Evolutionary conservation across 2,888 invertebrate genomes (phyloP), one percentile per base, ranked within the genome.

Genomic region (Marasmarcha lunaedactyla): DNA sequence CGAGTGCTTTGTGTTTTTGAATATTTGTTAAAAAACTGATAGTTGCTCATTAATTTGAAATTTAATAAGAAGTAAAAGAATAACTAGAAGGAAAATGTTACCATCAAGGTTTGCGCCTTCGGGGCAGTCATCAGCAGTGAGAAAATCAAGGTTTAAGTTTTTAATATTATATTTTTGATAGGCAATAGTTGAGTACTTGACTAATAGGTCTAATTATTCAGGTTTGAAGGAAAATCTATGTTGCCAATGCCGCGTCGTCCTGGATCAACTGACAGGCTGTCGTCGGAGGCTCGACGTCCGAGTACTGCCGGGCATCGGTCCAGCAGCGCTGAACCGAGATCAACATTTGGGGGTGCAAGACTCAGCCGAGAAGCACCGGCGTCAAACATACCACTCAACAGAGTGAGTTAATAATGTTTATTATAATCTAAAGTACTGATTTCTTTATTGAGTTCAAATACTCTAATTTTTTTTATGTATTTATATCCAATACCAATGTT

Each of bases 341-440:
- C 52, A 13, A 71, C 74, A 0, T 55, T 69, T n/a, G 69, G 59
- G 1, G 62, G 48, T 0, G 52, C 42, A 1, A 51, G 72, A 10
- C 55, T 68, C 6, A 76, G 78, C 42, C 63, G 71, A 30, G 81
- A 81, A 38, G 63, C 77, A 2, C 77, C 78, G 1, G 72, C 71
- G 36, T 64, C 72, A 1, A 83, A 83, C 37, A 27, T 69, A 37
- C 65, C 70, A 5, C 1, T 60, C 1, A 71, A 65, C 55, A 55
- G 55, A 41, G 79, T 78, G 52, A 49, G 61, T n/a, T n/a, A 38
- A 37, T 33, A 5, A 25, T 25, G 10, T 25, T 25, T 25, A 25
- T 25, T 7, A n/a, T n/a, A n/a, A n/a, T n/a, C n/a, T n/a, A n/a
- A 6, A 35, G 12, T 20, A 14, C 27, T 26, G 15, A 15, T 20